Percentiles rank a stretch among this genome's conserved stretches.
phyloP scores from a whole-genome alignment of 2,113 vertebrate genomes.

The Opisthocomus hoazin region DNA sequence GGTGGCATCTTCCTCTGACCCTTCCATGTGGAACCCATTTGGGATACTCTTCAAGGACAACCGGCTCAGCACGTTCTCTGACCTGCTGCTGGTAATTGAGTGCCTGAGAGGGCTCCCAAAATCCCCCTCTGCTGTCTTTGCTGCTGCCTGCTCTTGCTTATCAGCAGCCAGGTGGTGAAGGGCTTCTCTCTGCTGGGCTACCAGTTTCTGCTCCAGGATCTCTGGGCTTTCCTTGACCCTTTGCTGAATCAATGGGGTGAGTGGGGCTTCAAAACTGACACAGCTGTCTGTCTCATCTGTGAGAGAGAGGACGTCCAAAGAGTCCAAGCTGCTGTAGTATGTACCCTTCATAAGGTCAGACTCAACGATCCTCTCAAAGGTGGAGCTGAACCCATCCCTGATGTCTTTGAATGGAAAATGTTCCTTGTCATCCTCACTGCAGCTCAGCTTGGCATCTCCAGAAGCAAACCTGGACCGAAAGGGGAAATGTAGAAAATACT shows the following conservation, averaged over 20 bases:
- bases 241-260: slow-evolving; percentile 95
- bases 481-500: not conserved
- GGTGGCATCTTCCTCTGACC: slow-evolving; percentile 69
- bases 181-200: slow-evolving; percentile 42
- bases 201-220: slow-evolving; percentile 72
- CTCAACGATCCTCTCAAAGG: slow-evolving; percentile 94
- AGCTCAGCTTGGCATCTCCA: slow-evolving; percentile 58
- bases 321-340: slow-evolving; percentile 96
- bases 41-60: slow-evolving; percentile 80
- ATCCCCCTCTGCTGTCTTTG: slow-evolving; percentile 49
- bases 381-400: slow-evolving; percentile 93
- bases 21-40: slow-evolving; percentile 86
- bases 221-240: slow-evolving; percentile 87
- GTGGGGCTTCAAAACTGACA: slow-evolving; percentile 92
- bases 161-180: slow-evolving; percentile 77
- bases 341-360: slow-evolving; percentile 91
- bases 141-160: slow-evolving; percentile 70
- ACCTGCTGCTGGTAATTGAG: slow-evolving; percentile 91
- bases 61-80: slow-evolving; percentile 89
- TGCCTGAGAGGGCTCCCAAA: slow-evolving; percentile 86
- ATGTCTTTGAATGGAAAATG: slow-evolving; percentile 79
- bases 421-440: slow-evolving; percentile 68
- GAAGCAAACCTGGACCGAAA: slow-evolving; percentile 56
- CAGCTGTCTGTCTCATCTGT: slow-evolving; percentile 97
- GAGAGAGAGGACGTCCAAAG: slow-evolving; percentile 90